Percentiles rank a stretch among this genome's conserved stretches.
Conservation (phyloP, 2,113 vertebrate genomes). For the Rousettus leschenaultii region DNA sequence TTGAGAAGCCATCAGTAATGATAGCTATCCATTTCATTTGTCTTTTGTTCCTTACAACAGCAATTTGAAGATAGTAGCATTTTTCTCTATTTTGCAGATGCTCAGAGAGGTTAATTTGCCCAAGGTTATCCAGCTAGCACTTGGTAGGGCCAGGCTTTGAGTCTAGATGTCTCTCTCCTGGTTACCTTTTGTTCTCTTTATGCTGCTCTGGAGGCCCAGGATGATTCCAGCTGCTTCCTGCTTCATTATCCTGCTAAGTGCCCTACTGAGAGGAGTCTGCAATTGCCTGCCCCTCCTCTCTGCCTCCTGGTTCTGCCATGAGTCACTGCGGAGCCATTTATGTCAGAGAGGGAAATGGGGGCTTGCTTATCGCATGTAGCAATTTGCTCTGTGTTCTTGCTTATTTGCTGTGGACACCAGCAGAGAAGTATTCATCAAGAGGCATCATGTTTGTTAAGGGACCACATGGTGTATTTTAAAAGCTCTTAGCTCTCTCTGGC, state of each 20-base stretch:
- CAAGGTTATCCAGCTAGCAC: background rate
- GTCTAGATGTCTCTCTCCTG: slow-evolving; percentile 30
- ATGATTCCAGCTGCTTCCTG: slow-evolving; percentile 67
- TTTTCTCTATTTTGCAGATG: slow-evolving; percentile 25
- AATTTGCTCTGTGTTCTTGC: slow-evolving; percentile 73
- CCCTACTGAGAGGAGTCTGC: slow-evolving; percentile 57
- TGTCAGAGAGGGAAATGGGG: slow-evolving; percentile 76
- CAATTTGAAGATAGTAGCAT: background rate
- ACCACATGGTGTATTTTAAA: slow-evolving; percentile 74
- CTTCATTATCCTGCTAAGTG: slow-evolving; percentile 63
- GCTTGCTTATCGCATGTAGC: slow-evolving; percentile 74
- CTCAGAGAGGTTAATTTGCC: slow-evolving; percentile 38
- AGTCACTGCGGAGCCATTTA: slow-evolving; percentile 80
- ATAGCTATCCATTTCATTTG: background rate
- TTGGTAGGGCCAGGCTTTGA: slow-evolving; percentile 27
- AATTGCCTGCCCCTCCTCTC: slow-evolving; percentile 54
- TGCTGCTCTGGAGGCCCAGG: slow-evolving; percentile 50
- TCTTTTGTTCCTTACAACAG: background rate
- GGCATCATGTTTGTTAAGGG: slow-evolving; percentile 72
- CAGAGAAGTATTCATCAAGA: slow-evolving; percentile 70
- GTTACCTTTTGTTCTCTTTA: slow-evolving; percentile 66
- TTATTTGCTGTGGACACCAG: slow-evolving; percentile 68
- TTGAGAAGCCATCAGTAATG: background rate
- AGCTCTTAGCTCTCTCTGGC: slow-evolving; percentile 68
- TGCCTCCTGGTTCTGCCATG: slow-evolving; percentile 67